phyloP scores from a whole-genome alignment of 2,797 vertebrate genomes.

The Parotocinclus haroldoi region DNA sequence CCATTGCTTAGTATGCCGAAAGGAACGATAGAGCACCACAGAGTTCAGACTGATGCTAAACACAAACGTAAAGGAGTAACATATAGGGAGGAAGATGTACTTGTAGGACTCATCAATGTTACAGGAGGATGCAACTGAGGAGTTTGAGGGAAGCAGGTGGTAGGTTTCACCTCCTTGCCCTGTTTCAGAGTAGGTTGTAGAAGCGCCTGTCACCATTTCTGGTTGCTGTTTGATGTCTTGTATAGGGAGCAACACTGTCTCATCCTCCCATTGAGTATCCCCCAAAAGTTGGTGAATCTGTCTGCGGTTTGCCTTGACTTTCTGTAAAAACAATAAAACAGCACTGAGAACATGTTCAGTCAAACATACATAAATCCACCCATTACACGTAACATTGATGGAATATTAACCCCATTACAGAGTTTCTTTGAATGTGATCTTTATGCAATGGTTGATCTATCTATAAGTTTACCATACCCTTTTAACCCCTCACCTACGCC shows the following conservation, averaged over 20 bases:
- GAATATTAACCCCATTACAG: background rate
- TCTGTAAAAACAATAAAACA: conserved; percentile 30
- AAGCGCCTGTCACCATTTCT: conserved; percentile 45
- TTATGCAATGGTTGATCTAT: background rate
- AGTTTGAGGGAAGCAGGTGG: conserved; percentile 27
- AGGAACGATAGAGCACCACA: conserved; percentile 74
- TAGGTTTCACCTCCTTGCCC: conserved; percentile 25
- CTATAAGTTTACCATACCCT: conserved; percentile 9
- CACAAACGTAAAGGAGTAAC: conserved; percentile 79
- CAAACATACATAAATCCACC: background rate
- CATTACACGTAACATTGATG: too few relatives aligned
- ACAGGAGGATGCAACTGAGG: conserved; percentile 56
- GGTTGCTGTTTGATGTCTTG: conserved; percentile 21
- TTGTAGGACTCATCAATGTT: conserved; percentile 81
- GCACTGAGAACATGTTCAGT: conserved; percentile 4
- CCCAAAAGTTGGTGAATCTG: conserved; percentile 20
- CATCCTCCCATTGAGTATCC: conserved; percentile 41
- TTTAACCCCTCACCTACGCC: conserved; percentile 1
- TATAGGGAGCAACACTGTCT: conserved; percentile 19
- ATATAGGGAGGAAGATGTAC: conserved; percentile 79
- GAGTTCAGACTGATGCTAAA: conserved; percentile 79
- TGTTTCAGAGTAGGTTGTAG: conserved; percentile 32
- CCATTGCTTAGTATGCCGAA: conserved; percentile 69
- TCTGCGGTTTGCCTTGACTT: conserved; percentile 6
- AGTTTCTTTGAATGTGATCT: background rate